Base-by-base conservation (phyloP, 2,888 invertebrate species). In the Lutraria lutraria region DNA sequence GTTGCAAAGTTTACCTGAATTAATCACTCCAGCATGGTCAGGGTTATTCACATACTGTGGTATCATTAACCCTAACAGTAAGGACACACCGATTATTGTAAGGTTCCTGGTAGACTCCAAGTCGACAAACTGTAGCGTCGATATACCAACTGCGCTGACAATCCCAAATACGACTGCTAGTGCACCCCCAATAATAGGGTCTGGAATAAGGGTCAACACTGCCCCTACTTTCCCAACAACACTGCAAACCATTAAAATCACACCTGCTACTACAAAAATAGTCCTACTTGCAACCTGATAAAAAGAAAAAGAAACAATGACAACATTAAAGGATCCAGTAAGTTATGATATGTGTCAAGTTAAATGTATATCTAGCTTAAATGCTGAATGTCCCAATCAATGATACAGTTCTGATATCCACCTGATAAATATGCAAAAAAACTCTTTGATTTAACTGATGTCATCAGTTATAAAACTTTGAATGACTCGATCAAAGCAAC, bases 21-120 rank as follows among this genome's bases (percentile, higher is more conserved):
- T 79, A 21, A 96, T 95, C 21, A 89, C 85, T n/a, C 87, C 86
- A 3, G 86, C 85, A 52, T 92, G 88, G 34, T 88, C 81, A 29
- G 87, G 87, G 34, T 88, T 85, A 60, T 89, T 90, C 54, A 96
- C 83, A 94, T 95, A 96, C 43, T 94, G 87, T 0, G 96, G 96
- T 8, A 97, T 92, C 90, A 96, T 97, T 97, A 99, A 96, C 1
- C 98, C 98, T 94, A 98, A 98, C 97, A 99, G 98, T 89, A 99
- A 97, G 8, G 99, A 98, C 95, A 98, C 97, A 21, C 99, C 99
- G 60, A 99, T 97, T 93, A 99, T 98, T 96, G 98, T 98, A 82
- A 99, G 97, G 97, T 99, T 99, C 85, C 99, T 97, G 0, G 98
- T 97, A 34, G 98, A 98, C 96, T 98, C 98, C 92, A 99, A 97